These are phyloP conservation scores for Colaptes auratus DNA, from an alignment of 2,113 vertebrate species.

Conservation along the genomic window DNA sequence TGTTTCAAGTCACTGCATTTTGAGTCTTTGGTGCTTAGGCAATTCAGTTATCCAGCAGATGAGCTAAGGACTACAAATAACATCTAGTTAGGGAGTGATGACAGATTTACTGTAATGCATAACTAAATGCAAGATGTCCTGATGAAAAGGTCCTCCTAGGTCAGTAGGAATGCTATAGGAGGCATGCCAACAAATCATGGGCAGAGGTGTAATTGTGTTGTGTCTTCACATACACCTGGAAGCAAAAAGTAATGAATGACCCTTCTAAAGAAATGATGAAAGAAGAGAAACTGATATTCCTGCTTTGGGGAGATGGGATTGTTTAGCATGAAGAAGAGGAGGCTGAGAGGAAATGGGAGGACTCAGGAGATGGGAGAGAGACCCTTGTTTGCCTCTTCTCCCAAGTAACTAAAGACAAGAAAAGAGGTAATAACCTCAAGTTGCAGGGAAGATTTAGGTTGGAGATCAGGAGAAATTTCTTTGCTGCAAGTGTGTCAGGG, in stretches of 20 bases:
- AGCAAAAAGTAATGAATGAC: background rate
- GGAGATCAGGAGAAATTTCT: too few relatives aligned
- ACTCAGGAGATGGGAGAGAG: too few relatives aligned
- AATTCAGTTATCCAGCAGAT: constrained; percentile 17
- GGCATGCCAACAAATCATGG: background rate
- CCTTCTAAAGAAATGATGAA: background rate
- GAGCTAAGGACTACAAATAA: constrained; percentile 29
- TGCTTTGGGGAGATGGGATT: too few relatives aligned
- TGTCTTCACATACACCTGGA: background rate
- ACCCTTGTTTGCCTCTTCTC: too few relatives aligned
- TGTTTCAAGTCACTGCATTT: constrained; percentile 54
- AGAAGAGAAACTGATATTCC: background rate
- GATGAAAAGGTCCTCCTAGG: background rate
- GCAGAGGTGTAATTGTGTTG: background rate
- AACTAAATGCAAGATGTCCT: background rate
- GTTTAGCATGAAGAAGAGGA: too few relatives aligned
- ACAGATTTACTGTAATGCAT: constrained; percentile 11
- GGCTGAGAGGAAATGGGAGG: too few relatives aligned
- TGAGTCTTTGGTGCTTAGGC: constrained; percentile 34
- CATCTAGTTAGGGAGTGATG: background rate
- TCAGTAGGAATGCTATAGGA: background rate
- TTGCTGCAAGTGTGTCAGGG: too few relatives aligned
- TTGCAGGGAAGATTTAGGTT: too few relatives aligned
- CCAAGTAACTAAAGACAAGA: too few relatives aligned
- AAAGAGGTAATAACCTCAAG: too few relatives aligned